Evolutionary conservation across 2,797 vertebrate genomes (phyloP), one percentile per base, ranked within the genome.

Genomic region (Tarsius wallacei): DNA sequence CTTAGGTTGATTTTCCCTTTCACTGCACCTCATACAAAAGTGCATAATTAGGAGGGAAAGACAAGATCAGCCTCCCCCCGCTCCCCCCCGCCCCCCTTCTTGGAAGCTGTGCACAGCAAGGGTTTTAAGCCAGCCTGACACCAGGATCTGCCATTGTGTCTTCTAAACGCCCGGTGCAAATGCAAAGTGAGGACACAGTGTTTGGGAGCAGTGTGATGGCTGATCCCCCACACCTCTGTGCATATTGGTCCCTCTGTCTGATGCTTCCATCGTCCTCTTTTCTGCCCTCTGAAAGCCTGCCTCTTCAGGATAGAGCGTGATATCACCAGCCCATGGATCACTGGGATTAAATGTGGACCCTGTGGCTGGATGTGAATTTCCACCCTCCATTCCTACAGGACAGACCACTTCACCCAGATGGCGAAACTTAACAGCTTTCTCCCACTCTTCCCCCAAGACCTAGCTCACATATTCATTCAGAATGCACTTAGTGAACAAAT

Each of bases 1-100:
- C 36, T 78, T 87, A 90, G 88, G 73, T 76, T 88, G 71, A 95
- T 96, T 96, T 94, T 73, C 94, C 85, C 84, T 95, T 73, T 83
- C 59, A 70, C 22, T 42, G 91, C n/a, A 85, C 87, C 53, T 96
- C 93, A 85, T 42, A 85, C 31, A 71, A 94, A 98, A 83, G 87
- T 49, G 36, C 63, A 24, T 94, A 71, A 90, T 76, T 76, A 96
- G 95, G 93, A 80, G 19, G 70, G 82, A 84, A 94, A 70, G 94
- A 93, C 87, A 24, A 89, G 74, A 42, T 47, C 26, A 36, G 70
- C 61, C 26, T 70, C 93, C 81, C 94, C 93, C 76, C 94, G 11
- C 42, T 6, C 42, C 42, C 93, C 81, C 94, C 93, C 76, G 94
- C 11, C 42, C 42, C 42, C 42, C 42, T 42, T 42, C 42, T 5